A percentile compares a stretch with the other conserved stretches of the same genome.
Evolutionary conservation across 2,888 invertebrate genomes (phyloP).

Genomic region (Heliconius aoede): DNA sequence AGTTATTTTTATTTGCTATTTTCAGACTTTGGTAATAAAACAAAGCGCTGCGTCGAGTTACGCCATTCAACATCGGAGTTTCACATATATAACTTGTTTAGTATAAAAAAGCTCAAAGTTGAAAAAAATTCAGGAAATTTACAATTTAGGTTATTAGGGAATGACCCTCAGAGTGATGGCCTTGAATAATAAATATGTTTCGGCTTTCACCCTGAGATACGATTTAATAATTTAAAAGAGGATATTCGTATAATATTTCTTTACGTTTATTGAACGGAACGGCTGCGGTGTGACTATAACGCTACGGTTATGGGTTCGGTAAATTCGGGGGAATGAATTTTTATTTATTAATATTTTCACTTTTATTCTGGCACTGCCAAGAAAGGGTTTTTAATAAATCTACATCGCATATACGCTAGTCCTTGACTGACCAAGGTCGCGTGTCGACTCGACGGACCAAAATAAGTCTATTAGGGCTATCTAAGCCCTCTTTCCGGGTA

Average conservation of each 20-base stretch:
- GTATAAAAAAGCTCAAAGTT: too few species aligned
- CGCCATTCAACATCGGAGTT: background rate
- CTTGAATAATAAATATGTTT: constrained; percentile 11
- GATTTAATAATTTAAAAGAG: constrained; percentile 1
- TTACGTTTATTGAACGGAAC: background rate
- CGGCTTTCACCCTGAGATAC: background rate
- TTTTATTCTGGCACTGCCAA: too few species aligned
- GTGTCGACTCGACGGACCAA: background rate
- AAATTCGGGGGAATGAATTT: too few species aligned
- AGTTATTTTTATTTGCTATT: background rate
- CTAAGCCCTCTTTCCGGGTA: background rate
- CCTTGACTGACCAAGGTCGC: constrained; percentile 6
- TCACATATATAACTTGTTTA: too few species aligned
- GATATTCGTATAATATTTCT: background rate
- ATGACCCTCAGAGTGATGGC: background rate
- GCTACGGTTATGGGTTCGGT: too few species aligned
- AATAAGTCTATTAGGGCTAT: background rate
- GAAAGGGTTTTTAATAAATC: background rate
- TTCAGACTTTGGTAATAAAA: background rate
- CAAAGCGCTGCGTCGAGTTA: background rate
- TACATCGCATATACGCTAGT: constrained; percentile 7
- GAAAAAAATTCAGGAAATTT: background rate
- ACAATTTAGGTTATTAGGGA: background rate
- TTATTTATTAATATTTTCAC: too few species aligned
- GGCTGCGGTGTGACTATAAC: too few species aligned